Conservation (phyloP, 2,797 vertebrate genomes). For the Clarias platycephalus region DNA sequence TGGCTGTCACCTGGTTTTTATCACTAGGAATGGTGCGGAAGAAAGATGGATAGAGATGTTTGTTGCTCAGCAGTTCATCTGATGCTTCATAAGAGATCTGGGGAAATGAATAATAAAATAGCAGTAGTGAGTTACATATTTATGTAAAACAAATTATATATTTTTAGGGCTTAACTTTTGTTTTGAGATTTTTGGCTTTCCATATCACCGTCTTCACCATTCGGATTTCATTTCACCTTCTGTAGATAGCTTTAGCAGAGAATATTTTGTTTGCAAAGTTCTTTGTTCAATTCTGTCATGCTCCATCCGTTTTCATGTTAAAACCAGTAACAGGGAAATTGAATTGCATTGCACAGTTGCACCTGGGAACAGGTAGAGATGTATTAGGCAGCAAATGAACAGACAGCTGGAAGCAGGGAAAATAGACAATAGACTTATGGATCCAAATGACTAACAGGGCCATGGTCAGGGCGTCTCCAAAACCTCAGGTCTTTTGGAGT, state of each 20-base stretch:
- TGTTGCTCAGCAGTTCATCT: slow-evolving; percentile 71
- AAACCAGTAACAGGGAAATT: no score
- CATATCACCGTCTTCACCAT: background rate
- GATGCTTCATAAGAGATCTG: slow-evolving; percentile 80
- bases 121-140: background rate
- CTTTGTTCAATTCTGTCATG: no score
- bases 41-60: slow-evolving; percentile 72
- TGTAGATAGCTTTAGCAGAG: background rate
- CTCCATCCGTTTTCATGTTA: no score
- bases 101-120: slow-evolving; percentile 11
- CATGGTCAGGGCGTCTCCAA: no score
- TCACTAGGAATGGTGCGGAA: slow-evolving; percentile 80
- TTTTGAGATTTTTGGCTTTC: background rate
- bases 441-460: no score
- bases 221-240: background rate
- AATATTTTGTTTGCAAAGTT: no score
- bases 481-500: no score
- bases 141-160: background rate
- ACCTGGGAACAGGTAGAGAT: no score
- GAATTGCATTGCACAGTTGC: no score
- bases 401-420: no score
- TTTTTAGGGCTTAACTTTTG: background rate
- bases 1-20: slow-evolving; percentile 76
- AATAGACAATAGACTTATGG: no score
- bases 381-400: no score